Evolutionary conservation across 2,113 vertebrate genomes (phyloP).

Genomic region (Perognathus longimembris): DNA sequence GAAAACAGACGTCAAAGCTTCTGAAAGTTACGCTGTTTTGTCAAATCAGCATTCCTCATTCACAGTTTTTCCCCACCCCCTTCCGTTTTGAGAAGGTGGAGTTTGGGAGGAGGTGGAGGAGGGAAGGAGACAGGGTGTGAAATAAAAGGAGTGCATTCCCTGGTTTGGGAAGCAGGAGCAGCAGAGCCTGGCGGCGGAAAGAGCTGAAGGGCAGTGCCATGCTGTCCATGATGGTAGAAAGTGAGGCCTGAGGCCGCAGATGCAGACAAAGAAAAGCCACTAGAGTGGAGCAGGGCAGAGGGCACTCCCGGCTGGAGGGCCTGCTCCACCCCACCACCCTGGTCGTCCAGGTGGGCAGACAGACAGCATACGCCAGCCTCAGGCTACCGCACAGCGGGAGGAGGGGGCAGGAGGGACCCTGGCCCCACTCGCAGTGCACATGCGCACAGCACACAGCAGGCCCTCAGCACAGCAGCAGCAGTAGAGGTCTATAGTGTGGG

Average conservation of each 20-base stretch:
- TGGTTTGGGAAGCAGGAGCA: not conserved
- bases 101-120: not conserved
- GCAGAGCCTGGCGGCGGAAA: slow-evolving; percentile 32
- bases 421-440: not conserved
- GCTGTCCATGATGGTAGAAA: not conserved
- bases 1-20: slow-evolving; percentile 70
- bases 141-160: not conserved
- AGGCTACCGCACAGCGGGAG: not conserved
- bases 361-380: not conserved
- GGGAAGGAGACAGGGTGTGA: not conserved
- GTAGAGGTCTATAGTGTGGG: not conserved
- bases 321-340: not conserved
- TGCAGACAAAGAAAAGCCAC: not conserved
- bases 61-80: slow-evolving; percentile 73
- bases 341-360: not conserved
- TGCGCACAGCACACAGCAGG: not conserved
- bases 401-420: not conserved
- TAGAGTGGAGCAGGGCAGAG: not conserved
- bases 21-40: slow-evolving; percentile 43
- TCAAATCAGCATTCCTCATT: slow-evolving; percentile 74
- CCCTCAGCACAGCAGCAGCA: not conserved
- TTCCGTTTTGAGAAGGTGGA: slow-evolving; percentile 65
- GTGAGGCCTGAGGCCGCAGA: not conserved
- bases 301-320: not conserved
- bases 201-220: not conserved